A percentile compares a stretch with the other conserved stretches of the same genome.
phyloP scores from a whole-genome alignment of 2,888 invertebrate genomes.

The Cataglyphis albicans region DNA sequence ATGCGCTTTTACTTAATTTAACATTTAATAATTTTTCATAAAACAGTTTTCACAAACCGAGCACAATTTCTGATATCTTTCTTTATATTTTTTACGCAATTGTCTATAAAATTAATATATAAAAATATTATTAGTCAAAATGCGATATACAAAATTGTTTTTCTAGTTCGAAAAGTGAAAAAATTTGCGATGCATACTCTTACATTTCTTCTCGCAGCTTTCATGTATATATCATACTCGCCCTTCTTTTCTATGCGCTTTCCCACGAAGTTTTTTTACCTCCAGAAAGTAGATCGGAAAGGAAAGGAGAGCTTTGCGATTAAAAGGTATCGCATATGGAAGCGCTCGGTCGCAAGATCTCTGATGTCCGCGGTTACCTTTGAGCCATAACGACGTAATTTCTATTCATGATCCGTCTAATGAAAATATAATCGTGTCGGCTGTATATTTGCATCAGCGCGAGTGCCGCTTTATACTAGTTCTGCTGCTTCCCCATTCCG shows the following conservation, averaged over 20 bases:
- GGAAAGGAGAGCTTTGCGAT: slow-evolving; percentile 42
- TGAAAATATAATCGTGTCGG: slow-evolving; percentile 69
- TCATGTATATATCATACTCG: neutral
- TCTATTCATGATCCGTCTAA: slow-evolving; percentile 73
- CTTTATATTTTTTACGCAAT: neutral
- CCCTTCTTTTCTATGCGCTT: neutral
- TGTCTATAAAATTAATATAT: neutral
- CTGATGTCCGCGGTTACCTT: slow-evolving; percentile 60
- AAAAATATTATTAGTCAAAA: slow-evolving; percentile 11
- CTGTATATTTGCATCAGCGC: slow-evolving; percentile 61
- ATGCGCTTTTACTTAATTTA: neutral
- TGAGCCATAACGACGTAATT: slow-evolving; percentile 69
- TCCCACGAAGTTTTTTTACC: neutral
- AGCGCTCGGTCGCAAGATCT: slow-evolving; percentile 20
- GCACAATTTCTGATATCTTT: slow-evolving; percentile 15
- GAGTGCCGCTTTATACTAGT: slow-evolving; percentile 44
- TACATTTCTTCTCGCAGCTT: neutral
- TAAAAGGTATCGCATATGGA: slow-evolving; percentile 47
- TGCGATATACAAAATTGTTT: neutral
- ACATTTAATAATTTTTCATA: slow-evolving; percentile 20
- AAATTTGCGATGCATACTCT: slow-evolving; percentile 2
- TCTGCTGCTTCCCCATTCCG: slow-evolving; percentile 23
- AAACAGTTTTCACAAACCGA: neutral
- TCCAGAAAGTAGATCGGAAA: slow-evolving; percentile 14
- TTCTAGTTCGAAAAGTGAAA: neutral